phyloP scores from a whole-genome alignment of 37 sponge, comb jelly and placozoan genomes.

The Petrosia ficiformis region DNA sequence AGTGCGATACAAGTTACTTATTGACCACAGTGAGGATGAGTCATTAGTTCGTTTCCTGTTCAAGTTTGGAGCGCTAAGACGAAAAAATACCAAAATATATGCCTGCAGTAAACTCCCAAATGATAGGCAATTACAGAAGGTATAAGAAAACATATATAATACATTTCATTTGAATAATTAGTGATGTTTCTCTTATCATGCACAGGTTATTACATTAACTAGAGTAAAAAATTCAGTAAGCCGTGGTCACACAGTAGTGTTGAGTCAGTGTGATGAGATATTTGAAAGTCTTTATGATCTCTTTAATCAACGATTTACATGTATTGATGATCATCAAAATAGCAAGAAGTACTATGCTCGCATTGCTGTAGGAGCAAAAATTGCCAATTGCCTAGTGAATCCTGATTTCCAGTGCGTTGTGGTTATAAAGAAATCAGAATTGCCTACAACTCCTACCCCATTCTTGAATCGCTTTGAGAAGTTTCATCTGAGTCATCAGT shows the following conservation, averaged over 20 bases:
- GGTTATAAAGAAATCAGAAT: slow-evolving; percentile 64
- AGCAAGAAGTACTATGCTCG: slow-evolving; percentile 67
- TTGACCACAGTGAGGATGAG: too few relatives aligned
- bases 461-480: slow-evolving; percentile 88
- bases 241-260: slow-evolving; percentile 64
- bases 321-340: slow-evolving; percentile 59
- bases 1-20: too few relatives aligned
- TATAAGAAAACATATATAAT: too few relatives aligned
- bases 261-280: slow-evolving; percentile 77
- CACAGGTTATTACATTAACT: slow-evolving; percentile 64
- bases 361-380: slow-evolving; percentile 83
- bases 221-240: slow-evolving; percentile 69
- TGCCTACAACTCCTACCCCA: slow-evolving; percentile 66
- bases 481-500: slow-evolving; percentile 57
- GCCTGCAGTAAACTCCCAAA: background rate
- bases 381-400: slow-evolving; percentile 64
- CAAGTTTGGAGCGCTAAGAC: background rate
- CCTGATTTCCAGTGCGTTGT: slow-evolving; percentile 83
- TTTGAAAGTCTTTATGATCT: slow-evolving; percentile 88
- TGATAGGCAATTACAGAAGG: background rate
- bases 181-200: background rate
- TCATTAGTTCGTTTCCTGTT: background rate
- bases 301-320: slow-evolving; percentile 74
- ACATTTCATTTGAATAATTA: background rate
- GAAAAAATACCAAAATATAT: background rate